phyloP scores from a whole-genome alignment of 2,113 vertebrate species.

The Psammodynastes pulverulentus region DNA sequence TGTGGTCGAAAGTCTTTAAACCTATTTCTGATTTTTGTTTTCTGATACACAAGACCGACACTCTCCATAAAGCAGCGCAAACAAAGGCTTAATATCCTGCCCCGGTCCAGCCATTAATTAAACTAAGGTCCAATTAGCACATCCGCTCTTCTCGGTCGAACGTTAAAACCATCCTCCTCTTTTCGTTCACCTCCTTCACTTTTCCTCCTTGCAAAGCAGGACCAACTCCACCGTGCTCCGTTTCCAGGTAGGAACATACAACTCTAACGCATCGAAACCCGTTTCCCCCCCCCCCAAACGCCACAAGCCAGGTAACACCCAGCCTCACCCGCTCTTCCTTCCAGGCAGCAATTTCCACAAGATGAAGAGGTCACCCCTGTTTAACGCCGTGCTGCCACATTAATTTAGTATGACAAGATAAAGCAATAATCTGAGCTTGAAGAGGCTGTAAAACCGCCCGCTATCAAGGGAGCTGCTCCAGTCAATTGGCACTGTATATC shows the following conservation, averaged over 20 bases:
- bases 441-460: constrained; percentile 77
- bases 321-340: constrained; percentile 69
- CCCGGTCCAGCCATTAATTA: constrained; percentile 65
- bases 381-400: constrained; percentile 78
- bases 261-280: not conserved
- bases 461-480: constrained; percentile 77
- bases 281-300: not conserved
- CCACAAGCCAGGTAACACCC: not conserved
- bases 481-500: constrained; percentile 84
- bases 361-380: constrained; percentile 91
- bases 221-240: constrained; percentile 31
- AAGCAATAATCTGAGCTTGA: constrained; percentile 87
- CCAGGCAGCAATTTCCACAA: constrained; percentile 75
- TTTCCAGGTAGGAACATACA: constrained; percentile 15
- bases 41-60: not conserved
- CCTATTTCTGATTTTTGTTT: not conserved
- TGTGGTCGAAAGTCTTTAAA: not conserved
- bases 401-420: constrained; percentile 98
- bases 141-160: constrained; percentile 74
- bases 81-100: constrained; percentile 59
- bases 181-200: constrained; percentile 46
- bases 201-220: constrained; percentile 46
- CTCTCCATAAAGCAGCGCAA: constrained; percentile 60
- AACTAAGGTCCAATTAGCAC: constrained; percentile 76
- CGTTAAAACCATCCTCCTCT: constrained; percentile 72